Conservation (phyloP, 2,888 invertebrate species). For the Tipula vernalis region DNA sequence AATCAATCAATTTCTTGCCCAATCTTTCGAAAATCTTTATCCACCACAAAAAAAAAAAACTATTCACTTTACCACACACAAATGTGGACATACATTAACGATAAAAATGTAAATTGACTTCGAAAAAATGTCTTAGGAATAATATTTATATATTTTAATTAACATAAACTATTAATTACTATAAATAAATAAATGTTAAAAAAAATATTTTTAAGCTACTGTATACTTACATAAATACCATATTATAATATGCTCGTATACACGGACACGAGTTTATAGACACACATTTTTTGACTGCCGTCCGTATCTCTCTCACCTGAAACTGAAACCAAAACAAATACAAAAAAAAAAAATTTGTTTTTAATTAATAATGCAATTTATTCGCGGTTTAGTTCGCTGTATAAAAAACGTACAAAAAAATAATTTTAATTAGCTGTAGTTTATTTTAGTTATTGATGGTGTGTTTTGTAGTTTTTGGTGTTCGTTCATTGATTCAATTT, state of each 20-base stretch:
- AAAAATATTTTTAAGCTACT: neutral
- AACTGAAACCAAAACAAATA: neutral
- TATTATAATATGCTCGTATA: neutral
- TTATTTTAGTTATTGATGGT: neutral
- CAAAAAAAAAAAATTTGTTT: neutral
- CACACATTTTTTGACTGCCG: neutral
- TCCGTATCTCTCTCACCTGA: neutral
- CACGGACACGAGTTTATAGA: too few species aligned
- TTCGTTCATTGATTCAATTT: neutral
- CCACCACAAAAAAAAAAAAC: neutral
- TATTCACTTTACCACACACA: neutral
- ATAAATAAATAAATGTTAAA: neutral
- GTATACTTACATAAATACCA: neutral
- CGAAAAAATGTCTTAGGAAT: neutral
- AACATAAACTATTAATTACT: conserved; percentile 4
- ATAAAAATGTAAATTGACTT: neutral
- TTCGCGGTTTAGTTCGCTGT: neutral
- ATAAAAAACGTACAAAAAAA: neutral
- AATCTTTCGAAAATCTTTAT: neutral
- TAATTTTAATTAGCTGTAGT: neutral
- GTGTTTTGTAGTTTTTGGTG: neutral
- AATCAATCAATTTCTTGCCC: neutral
- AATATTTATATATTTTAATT: neutral
- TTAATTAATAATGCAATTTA: neutral
- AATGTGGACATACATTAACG: neutral